Evolutionary conservation across 2,888 invertebrate genomes (phyloP), one percentile per base, ranked within the genome.

Genomic region (Lissonota sp.): DNA sequence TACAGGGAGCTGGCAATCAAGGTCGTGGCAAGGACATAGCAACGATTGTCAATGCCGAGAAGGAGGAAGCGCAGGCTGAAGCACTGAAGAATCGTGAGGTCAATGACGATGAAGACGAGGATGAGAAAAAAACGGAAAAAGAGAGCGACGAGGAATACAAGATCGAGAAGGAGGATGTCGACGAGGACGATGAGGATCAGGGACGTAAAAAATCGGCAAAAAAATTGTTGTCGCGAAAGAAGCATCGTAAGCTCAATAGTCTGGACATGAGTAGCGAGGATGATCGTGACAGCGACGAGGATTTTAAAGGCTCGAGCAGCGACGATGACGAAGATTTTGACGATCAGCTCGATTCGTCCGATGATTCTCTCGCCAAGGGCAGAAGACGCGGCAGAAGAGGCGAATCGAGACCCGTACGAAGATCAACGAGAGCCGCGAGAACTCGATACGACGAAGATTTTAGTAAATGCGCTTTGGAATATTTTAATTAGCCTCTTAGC

Each of bases 21-120:
- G 96, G 96, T 0, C 94, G 97, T 26, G 98, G 98, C 0, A 98
- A 98, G 91, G 98, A 98, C 92, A 98, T 98, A 86, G 95, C 96
- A n/a, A 98, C 97, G 70, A 98, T 98, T 84, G 96, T 96, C 0
- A 92, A 93, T 76, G 96, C 96, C 84, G 96, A 96, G 67, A 96
- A 96, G 86, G 96, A 96, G 86, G 96, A 96, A 88, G 91, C 91
- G 5, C 70, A 89, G 77, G 86, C 87, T 0, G 90, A 91, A 60
- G 88, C 86, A 5, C 60, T 91, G 12, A 89, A 89, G 16, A 86
- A 84, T 14, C n/a, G 64, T 12, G 74, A 83, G 8, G 94, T 95
- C 80, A 90, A 93, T n/a, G n/a, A n/a, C n/a, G n/a, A n/a, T n/a
- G n/a, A 3, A 75, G 94, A 94, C 6, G 88, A 89, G n/a, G 87